Conservation (phyloP, 1,140 invertebrate species). For the Atta colombica region DNA sequence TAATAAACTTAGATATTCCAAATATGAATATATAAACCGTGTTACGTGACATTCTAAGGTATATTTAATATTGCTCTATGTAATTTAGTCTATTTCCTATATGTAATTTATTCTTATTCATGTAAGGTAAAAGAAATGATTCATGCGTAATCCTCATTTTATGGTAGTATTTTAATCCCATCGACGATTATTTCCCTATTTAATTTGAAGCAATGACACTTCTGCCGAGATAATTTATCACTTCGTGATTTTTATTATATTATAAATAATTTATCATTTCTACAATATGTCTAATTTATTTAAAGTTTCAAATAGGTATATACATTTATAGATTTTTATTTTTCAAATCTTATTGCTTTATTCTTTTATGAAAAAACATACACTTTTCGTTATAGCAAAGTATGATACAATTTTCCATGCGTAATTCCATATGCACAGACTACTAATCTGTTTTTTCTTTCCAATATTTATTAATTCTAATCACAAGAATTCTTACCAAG, state of each 20-base stretch:
- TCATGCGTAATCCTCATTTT: neutral
- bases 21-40: neutral
- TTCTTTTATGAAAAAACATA: conserved; percentile 8
- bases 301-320: neutral
- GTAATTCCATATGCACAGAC: neutral
- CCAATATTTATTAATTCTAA: neutral
- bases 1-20: conserved; percentile 3
- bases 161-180: neutral
- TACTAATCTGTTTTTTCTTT: neutral
- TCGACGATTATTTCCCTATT: neutral
- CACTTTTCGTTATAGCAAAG: neutral
- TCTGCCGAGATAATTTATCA: neutral
- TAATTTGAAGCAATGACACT: neutral
- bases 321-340: conserved; percentile 5
- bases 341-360: neutral
- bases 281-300: neutral
- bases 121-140: neutral
- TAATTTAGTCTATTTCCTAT: neutral
- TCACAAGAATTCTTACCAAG: neutral
- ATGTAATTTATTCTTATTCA: neutral
- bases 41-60: neutral
- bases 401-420: neutral
- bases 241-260: neutral
- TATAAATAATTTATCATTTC: conserved; percentile 6
- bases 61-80: neutral